Evolutionary conservation across 2,797 vertebrate genomes (phyloP), one percentile per base, ranked within the genome.

Genomic region (Poeciliopsis turneri): DNA sequence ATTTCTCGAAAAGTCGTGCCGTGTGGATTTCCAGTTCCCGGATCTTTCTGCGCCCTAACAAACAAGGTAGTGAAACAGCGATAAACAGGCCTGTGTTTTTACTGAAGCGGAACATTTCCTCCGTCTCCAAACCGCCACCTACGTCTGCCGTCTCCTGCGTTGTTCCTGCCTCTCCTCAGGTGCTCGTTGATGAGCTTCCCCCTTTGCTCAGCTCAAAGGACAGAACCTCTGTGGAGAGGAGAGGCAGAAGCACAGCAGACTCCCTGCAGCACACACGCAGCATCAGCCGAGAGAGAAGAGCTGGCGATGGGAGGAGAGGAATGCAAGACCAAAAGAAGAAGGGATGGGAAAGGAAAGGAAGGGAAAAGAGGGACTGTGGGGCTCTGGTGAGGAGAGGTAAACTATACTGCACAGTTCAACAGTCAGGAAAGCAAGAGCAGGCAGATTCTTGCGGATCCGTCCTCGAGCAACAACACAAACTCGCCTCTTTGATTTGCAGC

Each of bases 141-240:
- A 20, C n/a, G 10, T 68, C 36, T 69, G 66, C 45, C 9, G 49
- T 33, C 43, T 51, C 41, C 36, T 66, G 72, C 70, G 47, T 79
- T 55, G 84, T 77, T 64, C 57, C 64, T 51, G 23, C 75, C 75
- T 83, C 73, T 71, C 55, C 76, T 86, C 78, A 72, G 86, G 78
- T 77, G 47, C 81, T 89, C 73, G 72, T 68, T 71, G 46, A 41
- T 23, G 61, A 64, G 74, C 53, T 45, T 76, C 33, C 49, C 61
- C 70, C 36, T 8, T 41, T 74, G 72, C 78, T 85, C 49, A 74
- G 18, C 86, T 84, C 73, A 82, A 87, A 88, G 78, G 85, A 74
- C 77, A 84, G 86, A 85, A 84, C 85, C 75, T 87, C 84, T 80
- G 18, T 20, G 5, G 30, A 74, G 79, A 80, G 70, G 78, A 83